A percentile compares a stretch with the other conserved stretches of the same genome.
Conservation (phyloP, 1,140 invertebrate genomes). For the Homalodisca vitripennis region DNA sequence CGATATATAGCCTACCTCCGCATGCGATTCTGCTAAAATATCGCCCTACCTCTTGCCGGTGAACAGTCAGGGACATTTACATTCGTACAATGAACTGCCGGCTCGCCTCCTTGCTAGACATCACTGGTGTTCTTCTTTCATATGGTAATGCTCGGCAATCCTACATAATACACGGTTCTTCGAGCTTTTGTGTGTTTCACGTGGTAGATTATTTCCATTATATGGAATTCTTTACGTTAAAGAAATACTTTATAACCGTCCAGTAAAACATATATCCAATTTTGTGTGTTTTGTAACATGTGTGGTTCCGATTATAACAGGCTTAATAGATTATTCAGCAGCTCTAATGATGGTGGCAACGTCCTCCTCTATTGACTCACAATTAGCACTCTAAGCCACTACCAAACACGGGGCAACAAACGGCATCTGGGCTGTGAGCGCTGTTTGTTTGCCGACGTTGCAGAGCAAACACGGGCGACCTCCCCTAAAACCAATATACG, state of each 20-base stretch:
- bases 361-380: constrained; percentile 16
- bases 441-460: constrained; percentile 6
- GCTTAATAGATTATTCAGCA: no score
- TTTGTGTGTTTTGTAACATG: no score
- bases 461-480: constrained; percentile 12
- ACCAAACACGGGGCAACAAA: constrained; percentile 15
- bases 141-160: constrained; percentile 7
- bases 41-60: background rate
- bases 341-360: constrained; percentile 11
- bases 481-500: constrained; percentile 13
- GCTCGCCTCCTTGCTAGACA: background rate
- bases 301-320: no score
- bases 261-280: no score
- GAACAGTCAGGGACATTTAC: constrained; percentile 5
- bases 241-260: no score
- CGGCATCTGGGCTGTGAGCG: constrained; percentile 5
- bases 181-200: no score
- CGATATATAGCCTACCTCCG: background rate
- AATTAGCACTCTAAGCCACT: constrained; percentile 22
- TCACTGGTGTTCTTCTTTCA: background rate
- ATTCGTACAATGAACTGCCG: background rate
- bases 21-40: background rate
- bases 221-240: no score
- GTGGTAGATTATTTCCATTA: no score
- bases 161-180: no score